phyloP scores from a whole-genome alignment of 2,888 invertebrate species.

The Beris chalybata region DNA sequence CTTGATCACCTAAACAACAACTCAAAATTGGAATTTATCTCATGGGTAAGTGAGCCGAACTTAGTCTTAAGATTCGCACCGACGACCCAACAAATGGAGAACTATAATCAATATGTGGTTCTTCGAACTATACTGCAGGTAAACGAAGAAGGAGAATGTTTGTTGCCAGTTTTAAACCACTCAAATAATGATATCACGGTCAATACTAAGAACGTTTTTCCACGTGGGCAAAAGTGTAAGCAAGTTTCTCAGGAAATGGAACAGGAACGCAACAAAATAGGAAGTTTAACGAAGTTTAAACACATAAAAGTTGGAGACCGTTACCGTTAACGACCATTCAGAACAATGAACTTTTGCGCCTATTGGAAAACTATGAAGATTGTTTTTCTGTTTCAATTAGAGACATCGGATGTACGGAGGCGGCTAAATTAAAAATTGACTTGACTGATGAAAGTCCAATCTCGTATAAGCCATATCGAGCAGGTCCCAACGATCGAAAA shows the following conservation, averaged over 20 bases:
- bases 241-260: background rate
- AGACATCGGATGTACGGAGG: slow-evolving; percentile 16
- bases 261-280: background rate
- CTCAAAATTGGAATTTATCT: no score
- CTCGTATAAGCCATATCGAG: slow-evolving; percentile 1
- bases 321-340: background rate
- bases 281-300: no score
- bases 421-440: slow-evolving; percentile 2
- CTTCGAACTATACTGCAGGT: no score
- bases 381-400: slow-evolving; percentile 1
- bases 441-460: background rate
- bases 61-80: no score
- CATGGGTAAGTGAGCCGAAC: no score
- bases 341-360: background rate
- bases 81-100: no score
- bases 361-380: slow-evolving; percentile 2
- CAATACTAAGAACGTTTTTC: background rate
- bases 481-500: background rate
- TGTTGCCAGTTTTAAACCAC: background rate
- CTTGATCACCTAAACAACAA: no score
- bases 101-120: no score
- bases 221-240: background rate
- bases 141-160: no score
- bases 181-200: background rate
- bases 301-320: no score